phyloP scores from a whole-genome alignment of 1,140 invertebrate species.

The Anastatus disparis region DNA sequence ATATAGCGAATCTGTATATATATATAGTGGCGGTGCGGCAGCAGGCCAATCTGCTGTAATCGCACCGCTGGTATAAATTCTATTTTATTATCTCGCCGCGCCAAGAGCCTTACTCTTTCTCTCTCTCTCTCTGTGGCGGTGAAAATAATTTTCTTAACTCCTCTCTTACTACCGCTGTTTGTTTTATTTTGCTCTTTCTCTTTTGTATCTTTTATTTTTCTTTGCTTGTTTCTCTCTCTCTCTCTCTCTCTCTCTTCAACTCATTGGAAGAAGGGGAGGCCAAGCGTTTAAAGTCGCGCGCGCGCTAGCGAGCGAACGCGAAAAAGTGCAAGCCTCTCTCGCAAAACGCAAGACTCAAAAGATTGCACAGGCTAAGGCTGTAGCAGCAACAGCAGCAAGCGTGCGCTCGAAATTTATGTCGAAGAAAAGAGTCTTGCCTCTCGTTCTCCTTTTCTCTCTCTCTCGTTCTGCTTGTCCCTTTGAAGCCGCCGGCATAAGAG shows the following conservation, averaged over 20 bases:
- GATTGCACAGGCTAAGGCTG: slow-evolving; percentile 10
- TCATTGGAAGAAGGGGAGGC: no score
- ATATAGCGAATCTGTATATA: neutral
- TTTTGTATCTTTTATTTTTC: neutral
- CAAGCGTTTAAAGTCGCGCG: neutral
- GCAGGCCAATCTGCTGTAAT: slow-evolving; percentile 32
- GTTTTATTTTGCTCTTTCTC: neutral
- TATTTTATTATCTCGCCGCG: slow-evolving; percentile 40
- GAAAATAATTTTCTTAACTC: slow-evolving; percentile 38
- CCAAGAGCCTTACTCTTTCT: no score
- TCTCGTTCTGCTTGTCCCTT: slow-evolving; percentile 27
- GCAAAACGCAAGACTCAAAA: slow-evolving; percentile 3
- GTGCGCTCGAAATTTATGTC: slow-evolving; percentile 40
- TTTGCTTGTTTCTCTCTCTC: neutral
- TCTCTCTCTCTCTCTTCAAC: neutral
- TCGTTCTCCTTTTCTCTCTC: neutral
- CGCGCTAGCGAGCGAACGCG: no score
- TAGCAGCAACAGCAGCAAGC: neutral
- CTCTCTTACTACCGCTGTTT: neutral
- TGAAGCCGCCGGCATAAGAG: slow-evolving; percentile 43
- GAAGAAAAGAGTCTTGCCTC: slow-evolving; percentile 34
- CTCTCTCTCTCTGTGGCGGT: no score
- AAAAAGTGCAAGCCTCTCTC: no score
- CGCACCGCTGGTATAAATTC: slow-evolving; percentile 36
- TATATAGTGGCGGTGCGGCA: neutral